phyloP scores from a whole-genome alignment of 1,140 invertebrate genomes.

The Chironomus tepperi region DNA sequence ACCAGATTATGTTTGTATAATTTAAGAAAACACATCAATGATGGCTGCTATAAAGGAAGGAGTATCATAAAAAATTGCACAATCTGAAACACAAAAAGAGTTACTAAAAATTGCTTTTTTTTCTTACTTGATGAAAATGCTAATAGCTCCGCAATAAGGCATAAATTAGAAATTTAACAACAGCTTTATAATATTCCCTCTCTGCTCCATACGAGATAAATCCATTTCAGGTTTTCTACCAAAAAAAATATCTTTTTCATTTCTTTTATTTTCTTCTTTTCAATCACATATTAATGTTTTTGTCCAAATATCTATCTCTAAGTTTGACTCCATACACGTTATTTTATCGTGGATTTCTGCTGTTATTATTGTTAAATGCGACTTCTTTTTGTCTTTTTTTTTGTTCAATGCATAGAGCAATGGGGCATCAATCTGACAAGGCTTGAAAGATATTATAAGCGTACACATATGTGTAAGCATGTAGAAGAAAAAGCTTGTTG shows the following conservation, averaged over 20 bases:
- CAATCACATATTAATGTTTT: too few species aligned
- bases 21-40: too few species aligned
- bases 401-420: too few species aligned
- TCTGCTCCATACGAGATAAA: not conserved
- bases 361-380: not conserved
- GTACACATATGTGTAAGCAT: not conserved
- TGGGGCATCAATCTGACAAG: too few species aligned
- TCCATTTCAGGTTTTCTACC: not conserved
- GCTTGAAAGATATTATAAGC: too few species aligned
- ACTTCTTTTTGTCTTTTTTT: too few species aligned
- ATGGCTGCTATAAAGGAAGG: too few species aligned
- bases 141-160: constrained; percentile 11
- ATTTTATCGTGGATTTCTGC: not conserved
- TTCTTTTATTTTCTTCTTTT: too few species aligned
- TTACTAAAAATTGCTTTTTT: not conserved
- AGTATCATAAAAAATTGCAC: constrained; percentile 1
- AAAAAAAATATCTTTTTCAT: not conserved
- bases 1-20: too few species aligned
- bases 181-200: not conserved
- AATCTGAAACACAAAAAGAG: not conserved
- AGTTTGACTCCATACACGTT: too few species aligned
- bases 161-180: constrained; percentile 14
- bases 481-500: not conserved
- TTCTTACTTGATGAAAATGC: constrained; percentile 7
- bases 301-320: too few species aligned